Percentiles rank a stretch among this genome's conserved stretches.
These are phyloP conservation scores for Adrianichthys oophorus DNA, from an alignment of 2,797 vertebrate genomes.

Conservation along the genomic window DNA sequence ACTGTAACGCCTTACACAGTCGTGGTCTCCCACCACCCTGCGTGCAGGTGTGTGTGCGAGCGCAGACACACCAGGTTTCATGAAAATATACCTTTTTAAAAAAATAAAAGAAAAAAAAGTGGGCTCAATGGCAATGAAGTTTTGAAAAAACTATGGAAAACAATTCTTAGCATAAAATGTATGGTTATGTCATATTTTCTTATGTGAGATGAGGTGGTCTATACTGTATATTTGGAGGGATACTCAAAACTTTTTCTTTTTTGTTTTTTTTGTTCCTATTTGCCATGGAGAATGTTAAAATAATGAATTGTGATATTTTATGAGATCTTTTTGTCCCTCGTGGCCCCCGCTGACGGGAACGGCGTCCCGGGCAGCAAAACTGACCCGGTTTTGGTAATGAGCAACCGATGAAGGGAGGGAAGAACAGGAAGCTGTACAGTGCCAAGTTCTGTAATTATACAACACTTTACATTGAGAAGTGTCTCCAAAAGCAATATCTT, in stretches of 20 bases:
- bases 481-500: slow-evolving; percentile 87
- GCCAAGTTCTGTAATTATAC: slow-evolving; percentile 85
- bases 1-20: slow-evolving; percentile 79
- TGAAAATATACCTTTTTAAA: slow-evolving; percentile 73
- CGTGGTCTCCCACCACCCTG: slow-evolving; percentile 72
- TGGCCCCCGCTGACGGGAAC: slow-evolving; percentile 55
- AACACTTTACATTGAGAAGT: slow-evolving; percentile 81
- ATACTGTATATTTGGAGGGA: slow-evolving; percentile 64
- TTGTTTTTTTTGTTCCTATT: slow-evolving; percentile 68
- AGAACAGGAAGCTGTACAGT: slow-evolving; percentile 79
- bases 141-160: slow-evolving; percentile 78
- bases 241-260: slow-evolving; percentile 43
- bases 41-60: slow-evolving; percentile 60
- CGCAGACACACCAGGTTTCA: slow-evolving; percentile 68
- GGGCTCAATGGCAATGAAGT: slow-evolving; percentile 82
- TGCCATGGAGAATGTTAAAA: slow-evolving; percentile 81
- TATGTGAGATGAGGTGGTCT: slow-evolving; percentile 70
- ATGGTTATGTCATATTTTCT: slow-evolving; percentile 80
- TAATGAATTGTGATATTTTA: slow-evolving; percentile 71
- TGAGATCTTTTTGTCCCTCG: slow-evolving; percentile 57
- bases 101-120: slow-evolving; percentile 68
- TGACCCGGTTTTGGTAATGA: slow-evolving; percentile 38
- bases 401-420: slow-evolving; percentile 64
- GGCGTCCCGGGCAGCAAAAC: too few relatives aligned
- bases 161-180: slow-evolving; percentile 78